Percentiles rank a stretch among this genome's conserved stretches.
These are phyloP conservation scores for Drosophila carrolli DNA, from an alignment of 1,140 invertebrate genomes.

Conservation along the genomic window DNA sequence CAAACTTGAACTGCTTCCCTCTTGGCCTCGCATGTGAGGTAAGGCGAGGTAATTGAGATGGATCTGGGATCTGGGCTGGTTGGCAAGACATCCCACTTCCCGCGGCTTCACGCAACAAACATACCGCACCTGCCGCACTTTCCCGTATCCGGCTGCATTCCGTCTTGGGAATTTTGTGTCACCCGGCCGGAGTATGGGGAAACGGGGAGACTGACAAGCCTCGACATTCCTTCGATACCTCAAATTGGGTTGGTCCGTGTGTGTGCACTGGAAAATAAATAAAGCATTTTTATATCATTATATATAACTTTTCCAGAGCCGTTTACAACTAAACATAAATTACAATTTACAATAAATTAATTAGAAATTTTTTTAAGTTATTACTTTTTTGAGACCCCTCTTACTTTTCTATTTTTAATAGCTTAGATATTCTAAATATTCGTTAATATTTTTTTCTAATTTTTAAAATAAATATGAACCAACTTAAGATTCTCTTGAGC, in stretches of 20 bases:
- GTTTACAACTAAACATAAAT: too few relatives aligned
- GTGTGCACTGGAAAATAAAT: conserved; percentile 16
- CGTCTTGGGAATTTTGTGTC: conserved; percentile 19
- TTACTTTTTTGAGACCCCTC: too few relatives aligned
- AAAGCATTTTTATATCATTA: too few relatives aligned
- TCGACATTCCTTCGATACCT: conserved; percentile 41
- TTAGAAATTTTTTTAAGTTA: too few relatives aligned
- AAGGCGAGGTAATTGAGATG: conserved; percentile 46
- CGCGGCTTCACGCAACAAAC: conserved; percentile 40
- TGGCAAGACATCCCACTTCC: conserved; percentile 14
- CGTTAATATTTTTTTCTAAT: too few relatives aligned
- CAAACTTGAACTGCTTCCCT: conserved; percentile 35
- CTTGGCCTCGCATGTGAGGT: not conserved
- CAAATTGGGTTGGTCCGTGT: conserved; percentile 20
- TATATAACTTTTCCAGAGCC: too few relatives aligned
- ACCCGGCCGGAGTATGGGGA: conserved; percentile 3
- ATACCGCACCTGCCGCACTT: conserved; percentile 11
- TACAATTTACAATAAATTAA: too few relatives aligned
- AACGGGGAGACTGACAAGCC: conserved; percentile 14
- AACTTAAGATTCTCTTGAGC: too few relatives aligned
- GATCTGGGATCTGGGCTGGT: conserved; percentile 22
- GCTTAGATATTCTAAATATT: too few relatives aligned
- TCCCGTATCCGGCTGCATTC: conserved; percentile 18
- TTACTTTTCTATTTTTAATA: too few relatives aligned
- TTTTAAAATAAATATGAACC: too few relatives aligned